Evolutionary conservation across 2,888 invertebrate genomes (phyloP), one percentile per base, ranked within the genome.

Genomic region (Lymantria dispar): DNA sequence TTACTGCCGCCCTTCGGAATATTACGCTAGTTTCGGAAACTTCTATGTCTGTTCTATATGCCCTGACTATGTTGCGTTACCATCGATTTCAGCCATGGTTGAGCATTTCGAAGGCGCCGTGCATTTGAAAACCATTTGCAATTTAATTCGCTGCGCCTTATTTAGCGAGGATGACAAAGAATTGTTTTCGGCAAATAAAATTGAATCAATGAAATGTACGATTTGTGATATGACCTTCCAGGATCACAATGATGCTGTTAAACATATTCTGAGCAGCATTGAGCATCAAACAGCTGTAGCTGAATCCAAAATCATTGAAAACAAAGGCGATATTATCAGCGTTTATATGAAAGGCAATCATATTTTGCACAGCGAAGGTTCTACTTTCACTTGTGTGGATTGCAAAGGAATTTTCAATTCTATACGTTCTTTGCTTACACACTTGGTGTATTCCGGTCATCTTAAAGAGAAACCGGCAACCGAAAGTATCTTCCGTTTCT

Each of bases 21-120:
- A 89, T 54, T 91, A 70, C 54, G 91, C 91, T 0, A 89, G 90
- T 33, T 91, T 91, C 59, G 91, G 91, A 15, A 91, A 91, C 46
- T 89, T 76, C 56, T 91, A 87, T 68, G 69, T 87, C 0, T 91
- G 91, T 62, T 60, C 86, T 0, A 69, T 91, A 0, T 91, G 91
- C 49, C 87, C 90, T 0, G 71, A 76, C 0, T 81, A 78, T 45
- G 66, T 86, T 0, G 87, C 89, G 0, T 44, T 87, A 15, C 89
- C 91, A 0, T 90, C 90, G 0, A 87, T 90, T 56, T 83, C 87
- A 0, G 86, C 87, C 0, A 87, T 90, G 11, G 83, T 85, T 0
- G 87, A 89, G 12, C 91, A 91, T 40, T 83, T 86, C n/a, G 89
- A 90, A 10, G 81, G 88, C 60, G 64, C 68, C 0, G 38, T 72